Percentiles rank a stretch among this genome's conserved stretches.
Evolutionary conservation across 2,888 invertebrate genomes (phyloP).

Genomic region (Orchesellides sinensis): DNA sequence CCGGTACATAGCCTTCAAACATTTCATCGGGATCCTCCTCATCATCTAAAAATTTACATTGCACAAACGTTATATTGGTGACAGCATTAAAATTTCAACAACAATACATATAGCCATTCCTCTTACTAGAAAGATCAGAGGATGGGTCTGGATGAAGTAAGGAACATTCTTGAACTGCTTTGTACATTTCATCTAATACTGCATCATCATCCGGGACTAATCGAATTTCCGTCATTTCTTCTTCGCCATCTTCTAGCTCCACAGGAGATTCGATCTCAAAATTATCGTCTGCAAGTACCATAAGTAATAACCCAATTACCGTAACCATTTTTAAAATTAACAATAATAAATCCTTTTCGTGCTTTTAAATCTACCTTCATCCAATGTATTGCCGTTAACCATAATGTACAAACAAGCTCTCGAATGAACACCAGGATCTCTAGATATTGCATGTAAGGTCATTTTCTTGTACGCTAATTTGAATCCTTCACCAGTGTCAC

Average conservation of each 20-base stretch:
- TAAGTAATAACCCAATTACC: too few relatives aligned
- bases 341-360: too few relatives aligned
- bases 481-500: conserved; percentile 81
- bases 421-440: conserved; percentile 82
- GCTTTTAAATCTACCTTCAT: conserved; percentile 57
- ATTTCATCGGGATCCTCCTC: conserved; percentile 57
- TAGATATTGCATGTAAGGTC: conserved; percentile 86
- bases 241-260: conserved; percentile 78
- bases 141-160: conserved; percentile 88
- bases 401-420: conserved; percentile 86
- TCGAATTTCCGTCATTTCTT: conserved; percentile 84
- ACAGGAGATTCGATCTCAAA: conserved; percentile 75
- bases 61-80: too few relatives aligned
- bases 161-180: conserved; percentile 87
- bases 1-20: conserved; percentile 53
- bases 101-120: too few relatives aligned
- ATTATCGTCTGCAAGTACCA: conserved; percentile 75
- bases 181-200: conserved; percentile 83
- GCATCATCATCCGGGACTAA: conserved; percentile 83
- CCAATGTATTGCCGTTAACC: conserved; percentile 80
- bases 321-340: neutral
- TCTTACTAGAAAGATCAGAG: conserved; percentile 79
- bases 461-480: conserved; percentile 86
- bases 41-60: conserved; percentile 17
- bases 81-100: too few relatives aligned